These are phyloP conservation scores for Scalopus aquaticus DNA, from an alignment of 2,113 vertebrate species.

Conservation along the genomic window DNA sequence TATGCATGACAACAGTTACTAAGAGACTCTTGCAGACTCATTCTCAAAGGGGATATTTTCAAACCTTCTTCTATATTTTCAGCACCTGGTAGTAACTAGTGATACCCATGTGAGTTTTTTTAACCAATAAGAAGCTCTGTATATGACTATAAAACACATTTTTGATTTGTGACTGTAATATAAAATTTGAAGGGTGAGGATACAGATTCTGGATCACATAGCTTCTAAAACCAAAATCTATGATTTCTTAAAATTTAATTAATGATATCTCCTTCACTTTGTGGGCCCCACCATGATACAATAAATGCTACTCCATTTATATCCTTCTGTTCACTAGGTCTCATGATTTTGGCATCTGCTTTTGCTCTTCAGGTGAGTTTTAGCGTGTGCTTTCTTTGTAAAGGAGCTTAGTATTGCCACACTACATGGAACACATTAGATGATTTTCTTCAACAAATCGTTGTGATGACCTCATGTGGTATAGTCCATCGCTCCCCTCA, in stretches of 20 bases:
- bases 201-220: not conserved
- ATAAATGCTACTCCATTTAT: not conserved
- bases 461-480: not conserved
- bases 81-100: slow-evolving; percentile 80
- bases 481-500: not conserved
- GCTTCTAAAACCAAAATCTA: not conserved
- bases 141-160: slow-evolving; percentile 73
- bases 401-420: not conserved
- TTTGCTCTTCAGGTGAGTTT: not conserved
- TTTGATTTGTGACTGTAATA: slow-evolving; percentile 61
- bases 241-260: not conserved
- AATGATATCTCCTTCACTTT: not conserved
- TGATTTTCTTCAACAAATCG: not conserved
- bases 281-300: not conserved
- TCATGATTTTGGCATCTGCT: not conserved
- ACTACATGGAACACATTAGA: too few species aligned
- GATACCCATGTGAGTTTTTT: slow-evolving; percentile 77
- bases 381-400: not conserved
- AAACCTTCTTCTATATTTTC: slow-evolving; percentile 77
- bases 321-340: not conserved
- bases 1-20: slow-evolving; percentile 84
- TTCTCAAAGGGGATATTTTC: slow-evolving; percentile 76
- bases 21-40: slow-evolving; percentile 79
- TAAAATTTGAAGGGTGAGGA: not conserved
- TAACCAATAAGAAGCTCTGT: slow-evolving; percentile 73